phyloP scores from a whole-genome alignment of 2,113 vertebrate species.

The Nyctibius bracteatus region DNA sequence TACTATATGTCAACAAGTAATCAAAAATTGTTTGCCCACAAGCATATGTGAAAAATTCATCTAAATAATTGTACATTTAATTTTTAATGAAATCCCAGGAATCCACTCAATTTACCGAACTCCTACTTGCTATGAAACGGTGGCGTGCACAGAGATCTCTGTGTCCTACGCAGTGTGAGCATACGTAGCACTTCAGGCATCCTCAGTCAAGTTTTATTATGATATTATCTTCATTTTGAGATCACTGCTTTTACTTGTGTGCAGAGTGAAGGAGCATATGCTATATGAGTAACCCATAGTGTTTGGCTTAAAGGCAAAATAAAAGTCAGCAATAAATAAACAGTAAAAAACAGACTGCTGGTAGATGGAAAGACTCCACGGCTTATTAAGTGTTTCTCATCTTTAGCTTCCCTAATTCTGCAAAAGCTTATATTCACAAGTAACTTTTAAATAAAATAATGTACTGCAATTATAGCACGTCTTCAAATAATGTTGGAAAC shows the following conservation, averaged over 20 bases:
- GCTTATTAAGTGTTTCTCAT: not conserved
- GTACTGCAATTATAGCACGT: not conserved
- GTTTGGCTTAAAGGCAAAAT: conserved; percentile 81
- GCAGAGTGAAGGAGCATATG: conserved; percentile 74
- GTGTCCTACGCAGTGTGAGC: not conserved
- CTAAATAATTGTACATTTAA: conserved; percentile 71
- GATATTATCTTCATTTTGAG: conserved; percentile 39
- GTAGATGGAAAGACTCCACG: not conserved
- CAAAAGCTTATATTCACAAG: not conserved
- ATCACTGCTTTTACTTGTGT: conserved; percentile 66
- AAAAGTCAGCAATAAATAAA: conserved; percentile 70
- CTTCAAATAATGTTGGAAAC: not conserved
- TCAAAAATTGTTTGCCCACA: conserved; percentile 69
- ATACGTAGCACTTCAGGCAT: not conserved
- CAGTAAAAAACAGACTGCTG: conserved; percentile 66
- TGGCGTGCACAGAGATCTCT: not conserved
- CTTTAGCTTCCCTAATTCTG: not conserved
- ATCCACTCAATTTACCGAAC: conserved; percentile 26
- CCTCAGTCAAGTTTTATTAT: conserved; percentile 35
- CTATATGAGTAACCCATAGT: conserved; percentile 75
- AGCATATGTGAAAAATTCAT: conserved; percentile 69
- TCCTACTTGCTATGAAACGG: not conserved
- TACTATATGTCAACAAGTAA: conserved; percentile 68
- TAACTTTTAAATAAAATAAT: not conserved
- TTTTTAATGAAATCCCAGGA: conserved; percentile 65